These are phyloP conservation scores for Galagoides demidoff DNA, from an alignment of 2,797 vertebrate species.

Conservation along the genomic window DNA sequence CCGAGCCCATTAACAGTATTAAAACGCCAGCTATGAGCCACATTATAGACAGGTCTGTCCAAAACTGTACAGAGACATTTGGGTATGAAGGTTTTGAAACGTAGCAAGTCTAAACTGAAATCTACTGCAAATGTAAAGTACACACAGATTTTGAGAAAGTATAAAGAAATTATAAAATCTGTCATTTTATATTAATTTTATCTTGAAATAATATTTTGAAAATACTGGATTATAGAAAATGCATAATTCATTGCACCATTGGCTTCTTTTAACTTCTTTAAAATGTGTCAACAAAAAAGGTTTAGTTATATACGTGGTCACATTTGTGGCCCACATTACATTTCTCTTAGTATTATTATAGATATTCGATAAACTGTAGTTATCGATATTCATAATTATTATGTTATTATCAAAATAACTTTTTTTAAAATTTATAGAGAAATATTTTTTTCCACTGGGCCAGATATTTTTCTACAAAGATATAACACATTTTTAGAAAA, in stretches of 20 bases:
- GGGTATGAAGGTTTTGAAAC: background rate
- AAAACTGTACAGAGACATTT: background rate
- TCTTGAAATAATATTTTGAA: background rate
- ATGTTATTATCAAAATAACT: background rate
- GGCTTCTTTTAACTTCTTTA: background rate
- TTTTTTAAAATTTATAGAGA: background rate
- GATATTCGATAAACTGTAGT: background rate
- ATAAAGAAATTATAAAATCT: background rate
- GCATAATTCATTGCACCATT: background rate
- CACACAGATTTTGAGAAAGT: background rate
- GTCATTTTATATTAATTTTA: conserved; percentile 19
- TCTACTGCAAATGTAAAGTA: background rate
- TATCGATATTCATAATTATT: background rate
- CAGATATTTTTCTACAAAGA: background rate
- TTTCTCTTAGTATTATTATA: background rate
- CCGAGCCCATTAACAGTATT: background rate
- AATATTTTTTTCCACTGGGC: background rate
- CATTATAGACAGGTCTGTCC: background rate
- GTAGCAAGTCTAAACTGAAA: background rate
- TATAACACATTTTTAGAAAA: conserved; percentile 27
- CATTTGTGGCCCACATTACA: background rate
- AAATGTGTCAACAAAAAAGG: background rate
- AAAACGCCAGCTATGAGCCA: background rate
- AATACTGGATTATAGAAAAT: background rate
- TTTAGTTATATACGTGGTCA: background rate